Conservation (phyloP, 92 coral and sea anemone genomes). For the Parazoanthus swiftii region DNA sequence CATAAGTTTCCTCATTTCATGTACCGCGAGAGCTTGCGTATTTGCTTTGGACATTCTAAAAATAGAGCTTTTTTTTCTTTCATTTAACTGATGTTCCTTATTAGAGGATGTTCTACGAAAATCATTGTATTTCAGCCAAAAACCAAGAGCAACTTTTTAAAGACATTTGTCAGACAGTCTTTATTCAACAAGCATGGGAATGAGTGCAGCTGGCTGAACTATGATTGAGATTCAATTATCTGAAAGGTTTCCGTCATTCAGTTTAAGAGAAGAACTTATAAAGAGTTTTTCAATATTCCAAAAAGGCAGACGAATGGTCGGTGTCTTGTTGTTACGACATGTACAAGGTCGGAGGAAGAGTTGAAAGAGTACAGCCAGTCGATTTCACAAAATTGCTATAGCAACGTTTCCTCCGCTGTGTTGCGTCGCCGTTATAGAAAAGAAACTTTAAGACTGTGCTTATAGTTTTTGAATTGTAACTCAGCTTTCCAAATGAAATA, state of each 20-base stretch:
- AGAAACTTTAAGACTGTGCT: background rate
- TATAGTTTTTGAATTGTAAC: too few species aligned
- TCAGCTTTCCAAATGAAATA: background rate
- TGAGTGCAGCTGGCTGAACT: conserved; percentile 9
- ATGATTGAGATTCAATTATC: background rate
- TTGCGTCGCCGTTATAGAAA: background rate
- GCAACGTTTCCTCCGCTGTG: background rate
- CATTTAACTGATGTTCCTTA: background rate
- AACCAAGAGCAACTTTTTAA: background rate
- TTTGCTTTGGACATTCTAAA: background rate
- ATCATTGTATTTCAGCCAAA: background rate
- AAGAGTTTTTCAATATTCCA: background rate
- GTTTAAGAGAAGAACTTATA: background rate
- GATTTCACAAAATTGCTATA: background rate
- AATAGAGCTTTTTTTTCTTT: too few species aligned
- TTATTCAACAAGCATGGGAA: conserved; percentile 16
- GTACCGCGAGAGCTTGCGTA: background rate
- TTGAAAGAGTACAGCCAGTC: background rate
- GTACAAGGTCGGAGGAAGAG: background rate
- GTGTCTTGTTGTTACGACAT: background rate
- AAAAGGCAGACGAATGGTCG: background rate
- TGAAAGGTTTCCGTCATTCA: background rate
- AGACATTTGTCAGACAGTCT: background rate
- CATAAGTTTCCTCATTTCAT: too few species aligned
- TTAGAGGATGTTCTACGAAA: background rate